Percentiles rank a stretch among this genome's conserved stretches.
These are phyloP conservation scores for Hydropsyche tenuis DNA, from an alignment of 1,140 invertebrate genomes.

Conservation along the genomic window DNA sequence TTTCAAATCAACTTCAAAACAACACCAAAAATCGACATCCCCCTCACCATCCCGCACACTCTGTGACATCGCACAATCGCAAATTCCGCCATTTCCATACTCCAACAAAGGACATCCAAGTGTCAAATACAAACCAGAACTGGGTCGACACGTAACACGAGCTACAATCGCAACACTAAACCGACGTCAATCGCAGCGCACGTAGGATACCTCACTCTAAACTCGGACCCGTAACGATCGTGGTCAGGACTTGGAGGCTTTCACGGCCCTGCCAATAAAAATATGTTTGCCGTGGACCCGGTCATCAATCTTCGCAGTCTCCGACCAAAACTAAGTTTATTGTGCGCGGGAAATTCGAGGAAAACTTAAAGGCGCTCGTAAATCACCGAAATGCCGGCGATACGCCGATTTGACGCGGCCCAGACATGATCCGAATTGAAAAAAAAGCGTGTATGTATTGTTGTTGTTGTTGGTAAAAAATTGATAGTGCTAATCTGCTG, in stretches of 20 bases:
- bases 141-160: too few relatives aligned
- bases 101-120: too few relatives aligned
- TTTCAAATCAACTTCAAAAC: too few relatives aligned
- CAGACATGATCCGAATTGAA: not conserved
- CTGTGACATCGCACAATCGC: too few relatives aligned
- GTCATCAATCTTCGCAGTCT: slow-evolving; percentile 20
- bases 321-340: slow-evolving; percentile 19
- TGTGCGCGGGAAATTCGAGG: slow-evolving; percentile 13
- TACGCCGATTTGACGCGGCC: not conserved
- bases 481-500: too few relatives aligned
- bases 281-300: slow-evolving; percentile 16
- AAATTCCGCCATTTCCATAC: too few relatives aligned
- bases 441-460: too few relatives aligned
- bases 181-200: slow-evolving; percentile 18
- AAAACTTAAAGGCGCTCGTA: slow-evolving; percentile 26
- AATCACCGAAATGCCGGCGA: slow-evolving; percentile 10
- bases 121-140: too few relatives aligned
- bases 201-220: not conserved
- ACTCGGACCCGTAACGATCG: not conserved
- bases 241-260: too few relatives aligned
- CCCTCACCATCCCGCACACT: too few relatives aligned
- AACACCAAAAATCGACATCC: too few relatives aligned
- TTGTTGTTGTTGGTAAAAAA: too few relatives aligned
- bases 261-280: slow-evolving; percentile 33
- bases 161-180: not conserved